Evolutionary conservation across 92 coral and sea anemone species (phyloP).

Genomic region (Siderastrea siderea): DNA sequence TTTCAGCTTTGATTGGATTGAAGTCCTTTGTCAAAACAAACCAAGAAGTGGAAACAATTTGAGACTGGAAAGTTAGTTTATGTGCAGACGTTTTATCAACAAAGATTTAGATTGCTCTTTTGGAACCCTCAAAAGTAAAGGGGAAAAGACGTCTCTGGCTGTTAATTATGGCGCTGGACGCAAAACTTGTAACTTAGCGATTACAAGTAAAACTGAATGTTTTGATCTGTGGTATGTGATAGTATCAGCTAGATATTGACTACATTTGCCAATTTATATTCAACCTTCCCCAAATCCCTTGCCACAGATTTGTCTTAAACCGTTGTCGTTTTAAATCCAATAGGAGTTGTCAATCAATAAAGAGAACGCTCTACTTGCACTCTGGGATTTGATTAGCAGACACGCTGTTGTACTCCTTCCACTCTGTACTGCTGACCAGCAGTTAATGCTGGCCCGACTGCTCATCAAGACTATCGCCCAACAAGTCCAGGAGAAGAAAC

Average conservation of each 20-base stretch:
- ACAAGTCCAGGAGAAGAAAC: not conserved
- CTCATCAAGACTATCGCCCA: slow-evolving; percentile 28
- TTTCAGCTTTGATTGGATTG: too few relatives aligned
- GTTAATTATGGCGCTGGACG: too few relatives aligned
- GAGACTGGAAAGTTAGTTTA: too few relatives aligned
- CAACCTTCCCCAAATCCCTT: not conserved
- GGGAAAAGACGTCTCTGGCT: too few relatives aligned
- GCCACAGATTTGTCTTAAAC: not conserved
- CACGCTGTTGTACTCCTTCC: slow-evolving; percentile 63
- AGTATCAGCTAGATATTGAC: not conserved
- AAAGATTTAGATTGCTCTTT: too few relatives aligned
- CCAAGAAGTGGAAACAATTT: too few relatives aligned
- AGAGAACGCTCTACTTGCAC: slow-evolving; percentile 65
- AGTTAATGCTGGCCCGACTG: slow-evolving; percentile 37
- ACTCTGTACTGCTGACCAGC: slow-evolving; percentile 59
- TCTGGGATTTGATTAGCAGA: slow-evolving; percentile 73
- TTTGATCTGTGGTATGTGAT: not conserved
- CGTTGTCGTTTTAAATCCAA: not conserved
- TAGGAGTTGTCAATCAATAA: slow-evolving; percentile 69
- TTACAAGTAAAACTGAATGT: too few relatives aligned
- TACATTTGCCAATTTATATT: not conserved
- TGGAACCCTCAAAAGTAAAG: too few relatives aligned
- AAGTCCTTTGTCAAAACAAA: too few relatives aligned
- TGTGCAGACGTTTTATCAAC: too few relatives aligned
- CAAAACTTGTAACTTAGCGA: too few relatives aligned